These are phyloP conservation scores for Sparidentex hasta DNA, from an alignment of 2,797 vertebrate genomes.

Conservation along the genomic window DNA sequence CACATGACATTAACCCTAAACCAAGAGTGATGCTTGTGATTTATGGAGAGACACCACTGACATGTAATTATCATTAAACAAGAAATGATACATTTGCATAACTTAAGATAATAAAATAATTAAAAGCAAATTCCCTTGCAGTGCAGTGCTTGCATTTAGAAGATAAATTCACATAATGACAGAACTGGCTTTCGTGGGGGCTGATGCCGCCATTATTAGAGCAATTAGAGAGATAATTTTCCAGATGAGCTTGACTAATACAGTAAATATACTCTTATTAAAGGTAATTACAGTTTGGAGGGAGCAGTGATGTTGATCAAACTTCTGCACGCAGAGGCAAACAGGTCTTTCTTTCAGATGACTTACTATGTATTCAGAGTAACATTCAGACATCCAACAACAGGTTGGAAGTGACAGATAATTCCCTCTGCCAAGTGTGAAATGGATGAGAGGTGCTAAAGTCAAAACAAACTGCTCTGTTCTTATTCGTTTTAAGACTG, in stretches of 20 bases:
- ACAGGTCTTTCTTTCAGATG: slow-evolving; percentile 29
- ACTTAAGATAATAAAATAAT: slow-evolving; percentile 71
- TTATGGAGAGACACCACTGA: slow-evolving; percentile 40
- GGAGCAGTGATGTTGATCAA: slow-evolving; percentile 43
- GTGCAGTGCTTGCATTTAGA: slow-evolving; percentile 69
- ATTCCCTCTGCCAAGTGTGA: not conserved
- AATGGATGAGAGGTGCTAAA: slow-evolving; percentile 11
- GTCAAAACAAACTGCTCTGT: slow-evolving; percentile 1
- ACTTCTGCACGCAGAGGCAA: slow-evolving; percentile 2
- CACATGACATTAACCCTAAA: slow-evolving; percentile 75
- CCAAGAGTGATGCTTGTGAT: slow-evolving; percentile 54
- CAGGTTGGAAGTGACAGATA: slow-evolving; percentile 1
- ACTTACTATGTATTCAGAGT: slow-evolving; percentile 5
- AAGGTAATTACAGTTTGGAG: slow-evolving; percentile 71
- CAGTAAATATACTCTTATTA: slow-evolving; percentile 80
- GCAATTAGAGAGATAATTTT: slow-evolving; percentile 81
- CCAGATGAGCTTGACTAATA: slow-evolving; percentile 79
- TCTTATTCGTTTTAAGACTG: not conserved
- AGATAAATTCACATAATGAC: slow-evolving; percentile 78
- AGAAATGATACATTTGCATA: slow-evolving; percentile 69
- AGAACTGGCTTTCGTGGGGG: slow-evolving; percentile 69
- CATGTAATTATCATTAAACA: slow-evolving; percentile 73
- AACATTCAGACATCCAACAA: not conserved
- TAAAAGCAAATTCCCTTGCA: slow-evolving; percentile 64
- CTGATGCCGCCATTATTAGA: slow-evolving; percentile 75